These are phyloP conservation scores for Drosophila repleta DNA, from an alignment of 1,140 invertebrate species.

Conservation along the genomic window DNA sequence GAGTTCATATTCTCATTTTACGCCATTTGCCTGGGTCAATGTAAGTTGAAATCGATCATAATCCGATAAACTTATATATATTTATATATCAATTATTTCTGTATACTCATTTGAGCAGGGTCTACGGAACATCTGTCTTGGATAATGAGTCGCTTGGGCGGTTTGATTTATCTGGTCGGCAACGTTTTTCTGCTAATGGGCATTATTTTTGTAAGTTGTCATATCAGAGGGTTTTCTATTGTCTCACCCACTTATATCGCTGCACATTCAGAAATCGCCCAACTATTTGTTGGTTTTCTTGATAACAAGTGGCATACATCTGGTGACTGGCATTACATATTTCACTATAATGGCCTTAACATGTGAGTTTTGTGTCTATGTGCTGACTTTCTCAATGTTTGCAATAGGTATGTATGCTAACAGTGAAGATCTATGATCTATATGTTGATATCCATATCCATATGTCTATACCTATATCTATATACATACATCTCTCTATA, in stretches of 20 bases:
- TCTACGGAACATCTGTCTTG: background rate
- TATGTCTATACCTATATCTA: background rate
- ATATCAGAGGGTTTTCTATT: too few species aligned
- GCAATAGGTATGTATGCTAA: background rate
- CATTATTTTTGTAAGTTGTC: constrained; percentile 24
- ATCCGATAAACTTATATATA: background rate
- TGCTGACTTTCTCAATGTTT: background rate
- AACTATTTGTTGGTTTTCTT: constrained; percentile 7
- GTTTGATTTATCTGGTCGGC: constrained; percentile 43
- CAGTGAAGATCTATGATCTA: too few species aligned
- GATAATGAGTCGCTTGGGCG: constrained; percentile 21
- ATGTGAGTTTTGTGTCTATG: constrained; percentile 12
- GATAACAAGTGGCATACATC: background rate
- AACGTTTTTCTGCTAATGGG: constrained; percentile 37
- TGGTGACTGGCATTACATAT: background rate
- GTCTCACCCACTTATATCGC: background rate
- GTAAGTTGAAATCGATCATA: constrained; percentile 30
- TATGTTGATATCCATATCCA: background rate
- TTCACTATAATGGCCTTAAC: background rate
- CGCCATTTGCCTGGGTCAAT: constrained; percentile 41
- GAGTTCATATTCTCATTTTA: constrained; percentile 26
- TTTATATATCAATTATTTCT: background rate
- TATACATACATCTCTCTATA: background rate
- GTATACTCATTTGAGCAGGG: background rate
- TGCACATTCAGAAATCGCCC: constrained; percentile 1